A percentile compares a stretch with the other conserved stretches of the same genome.
phyloP scores from a whole-genome alignment of 2,113 vertebrate genomes.

The Morone chrysops region DNA sequence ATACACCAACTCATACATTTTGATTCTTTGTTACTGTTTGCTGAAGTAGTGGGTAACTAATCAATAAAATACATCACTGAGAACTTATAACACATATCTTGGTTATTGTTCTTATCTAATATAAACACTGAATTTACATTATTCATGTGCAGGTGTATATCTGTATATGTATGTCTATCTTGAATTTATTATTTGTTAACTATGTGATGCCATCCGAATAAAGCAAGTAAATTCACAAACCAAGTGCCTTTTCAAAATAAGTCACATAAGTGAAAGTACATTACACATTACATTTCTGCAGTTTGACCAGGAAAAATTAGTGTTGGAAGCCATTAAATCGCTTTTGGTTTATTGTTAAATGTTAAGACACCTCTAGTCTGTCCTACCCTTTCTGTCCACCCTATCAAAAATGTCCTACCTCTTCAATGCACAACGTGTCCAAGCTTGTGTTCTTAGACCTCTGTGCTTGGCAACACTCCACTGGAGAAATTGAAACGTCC shows the following conservation, averaged over 20 bases:
- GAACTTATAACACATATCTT: conserved; percentile 3
- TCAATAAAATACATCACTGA: conserved; percentile 17
- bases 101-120: conserved; percentile 9
- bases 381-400: conserved; percentile 27
- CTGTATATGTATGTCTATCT: too few species aligned
- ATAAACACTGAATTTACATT: background rate
- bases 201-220: background rate
- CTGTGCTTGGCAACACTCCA: conserved; percentile 69
- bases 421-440: conserved; percentile 45
- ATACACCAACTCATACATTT: conserved; percentile 26
- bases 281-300: background rate
- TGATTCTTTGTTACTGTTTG: conserved; percentile 27
- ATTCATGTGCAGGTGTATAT: background rate
- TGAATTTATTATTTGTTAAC: background rate
- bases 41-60: background rate
- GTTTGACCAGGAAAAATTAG: background rate
- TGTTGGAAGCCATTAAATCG: background rate
- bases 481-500: conserved; percentile 68
- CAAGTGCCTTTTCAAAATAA: background rate
- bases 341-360: conserved; percentile 33
- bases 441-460: conserved; percentile 63
- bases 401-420: conserved; percentile 55
- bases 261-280: background rate
- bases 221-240: background rate
- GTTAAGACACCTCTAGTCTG: conserved; percentile 20